These are phyloP conservation scores for Hiodon alosoides DNA, from an alignment of 2,113 vertebrate species.

Conservation along the genomic window DNA sequence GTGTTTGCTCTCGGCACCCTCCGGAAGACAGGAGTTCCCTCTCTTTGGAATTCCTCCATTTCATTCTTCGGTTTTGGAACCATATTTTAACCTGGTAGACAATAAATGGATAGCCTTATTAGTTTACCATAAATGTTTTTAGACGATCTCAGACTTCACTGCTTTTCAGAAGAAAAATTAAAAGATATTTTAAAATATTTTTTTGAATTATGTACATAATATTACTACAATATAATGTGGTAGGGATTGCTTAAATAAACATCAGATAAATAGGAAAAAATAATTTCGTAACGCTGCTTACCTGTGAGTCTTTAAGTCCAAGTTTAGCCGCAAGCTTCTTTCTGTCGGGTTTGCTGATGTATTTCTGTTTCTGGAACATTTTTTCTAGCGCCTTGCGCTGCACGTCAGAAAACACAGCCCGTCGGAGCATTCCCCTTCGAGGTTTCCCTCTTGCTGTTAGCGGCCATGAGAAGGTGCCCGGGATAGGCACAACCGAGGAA, in stretches of 20 bases:
- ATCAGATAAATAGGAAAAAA: too few species aligned
- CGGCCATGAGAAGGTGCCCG: conserved; percentile 92
- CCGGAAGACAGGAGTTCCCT: conserved; percentile 91
- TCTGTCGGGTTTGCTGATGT: conserved; percentile 96
- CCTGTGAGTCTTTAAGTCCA: conserved; percentile 94
- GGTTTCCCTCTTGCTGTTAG: conserved; percentile 84
- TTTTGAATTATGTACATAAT: conserved; percentile 3
- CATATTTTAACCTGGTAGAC: conserved; percentile 90
- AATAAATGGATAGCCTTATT: neutral
- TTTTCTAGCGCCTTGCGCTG: conserved; percentile 93
- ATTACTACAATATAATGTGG: too few species aligned
- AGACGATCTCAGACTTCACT: neutral
- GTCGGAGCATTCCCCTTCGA: conserved; percentile 86
- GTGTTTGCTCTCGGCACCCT: conserved; percentile 90
- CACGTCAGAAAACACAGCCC: conserved; percentile 93
- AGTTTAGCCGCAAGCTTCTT: conserved; percentile 89
- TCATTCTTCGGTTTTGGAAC: conserved; percentile 98
- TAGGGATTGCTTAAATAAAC: too few species aligned
- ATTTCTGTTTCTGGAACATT: conserved; percentile 98
- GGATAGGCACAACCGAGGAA: conserved; percentile 84
- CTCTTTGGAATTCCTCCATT: conserved; percentile 97
- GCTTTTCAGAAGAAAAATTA: neutral
- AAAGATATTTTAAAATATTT: neutral
- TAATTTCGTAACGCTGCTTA: conserved; percentile 35
- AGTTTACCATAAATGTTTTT: neutral